Percentiles rank a stretch among this genome's conserved stretches.
phyloP scores from a whole-genome alignment of 2,888 invertebrate species.

The Yponomeuta sedellus region DNA sequence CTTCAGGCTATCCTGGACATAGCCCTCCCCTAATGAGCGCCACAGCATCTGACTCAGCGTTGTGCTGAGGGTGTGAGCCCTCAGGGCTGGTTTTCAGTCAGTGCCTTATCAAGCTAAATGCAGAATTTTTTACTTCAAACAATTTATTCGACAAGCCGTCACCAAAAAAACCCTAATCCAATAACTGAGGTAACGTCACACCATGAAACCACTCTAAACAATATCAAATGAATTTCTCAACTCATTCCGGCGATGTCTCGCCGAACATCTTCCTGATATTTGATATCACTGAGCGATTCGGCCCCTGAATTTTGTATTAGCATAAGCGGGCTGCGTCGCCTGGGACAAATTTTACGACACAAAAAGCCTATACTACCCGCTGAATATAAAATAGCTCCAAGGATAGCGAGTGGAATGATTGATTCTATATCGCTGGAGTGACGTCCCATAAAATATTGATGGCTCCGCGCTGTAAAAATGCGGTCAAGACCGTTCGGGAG shows the following conservation, averaged over 20 bases:
- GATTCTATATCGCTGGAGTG: conserved; percentile 41
- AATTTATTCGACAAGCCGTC: too few relatives aligned
- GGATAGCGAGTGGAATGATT: conserved; percentile 39
- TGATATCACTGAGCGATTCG: conserved; percentile 10
- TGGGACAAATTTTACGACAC: conserved; percentile 31
- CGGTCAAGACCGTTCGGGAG: not conserved
- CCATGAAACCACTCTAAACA: not conserved
- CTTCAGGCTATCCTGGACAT: too few relatives aligned
- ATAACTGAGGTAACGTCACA: not conserved
- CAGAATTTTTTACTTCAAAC: too few relatives aligned
- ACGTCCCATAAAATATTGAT: conserved; percentile 54
- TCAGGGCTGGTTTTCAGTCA: too few relatives aligned
- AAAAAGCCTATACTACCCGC: conserved; percentile 33
- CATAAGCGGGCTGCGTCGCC: conserved; percentile 17
- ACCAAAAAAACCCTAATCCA: not conserved
- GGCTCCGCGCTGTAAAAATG: conserved; percentile 19
- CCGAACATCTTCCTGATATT: conserved; percentile 9
- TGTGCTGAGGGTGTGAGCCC: too few relatives aligned
- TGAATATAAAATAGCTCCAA: conserved; percentile 46
- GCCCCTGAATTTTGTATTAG: conserved; percentile 21
- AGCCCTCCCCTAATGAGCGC: too few relatives aligned
- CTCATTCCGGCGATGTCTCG: not conserved
- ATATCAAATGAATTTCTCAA: not conserved
- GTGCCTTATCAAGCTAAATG: too few relatives aligned
- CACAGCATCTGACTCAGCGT: too few relatives aligned